A percentile compares a stretch with the other conserved stretches of the same genome.
Evolutionary conservation across 2,113 vertebrate species (phyloP).

Genomic region (Petromus typicus): DNA sequence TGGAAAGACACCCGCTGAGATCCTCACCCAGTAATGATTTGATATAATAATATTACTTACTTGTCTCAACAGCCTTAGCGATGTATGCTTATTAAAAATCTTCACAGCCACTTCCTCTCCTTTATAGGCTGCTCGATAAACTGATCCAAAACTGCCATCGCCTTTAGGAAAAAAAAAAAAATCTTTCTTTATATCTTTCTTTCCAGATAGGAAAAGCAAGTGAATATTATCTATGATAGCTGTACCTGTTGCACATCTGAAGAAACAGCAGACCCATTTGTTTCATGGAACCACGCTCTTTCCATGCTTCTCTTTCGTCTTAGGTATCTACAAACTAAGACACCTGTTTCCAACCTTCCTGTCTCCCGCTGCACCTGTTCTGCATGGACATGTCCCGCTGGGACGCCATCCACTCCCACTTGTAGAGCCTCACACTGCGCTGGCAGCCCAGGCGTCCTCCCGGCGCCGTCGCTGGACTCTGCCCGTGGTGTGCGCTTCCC

Average conservation of each 20-base stretch:
- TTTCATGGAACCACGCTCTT: background rate
- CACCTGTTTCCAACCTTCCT: background rate
- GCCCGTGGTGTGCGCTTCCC: background rate
- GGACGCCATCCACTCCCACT: background rate
- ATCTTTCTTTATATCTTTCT: too few relatives aligned
- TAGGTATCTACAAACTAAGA: background rate
- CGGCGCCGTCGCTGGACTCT: too few relatives aligned
- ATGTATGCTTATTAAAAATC: conserved; percentile 97
- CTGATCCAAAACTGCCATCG: conserved; percentile 97
- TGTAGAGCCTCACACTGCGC: background rate
- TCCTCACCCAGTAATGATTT: background rate
- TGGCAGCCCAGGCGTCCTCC: background rate
- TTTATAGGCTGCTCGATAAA: conserved; percentile 94
- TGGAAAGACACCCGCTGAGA: too few relatives aligned
- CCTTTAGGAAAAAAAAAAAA: conserved; percentile 88
- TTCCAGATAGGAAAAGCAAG: background rate
- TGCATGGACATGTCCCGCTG: background rate
- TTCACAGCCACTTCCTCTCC: conserved; percentile 97
- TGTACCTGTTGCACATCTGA: background rate
- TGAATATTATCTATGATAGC: background rate
- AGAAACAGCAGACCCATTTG: background rate
- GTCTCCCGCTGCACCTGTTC: background rate
- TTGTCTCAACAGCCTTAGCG: conserved; percentile 96
- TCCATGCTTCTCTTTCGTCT: background rate
- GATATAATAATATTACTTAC: conserved; percentile 83